Evolutionary conservation across 2,888 invertebrate genomes (phyloP), one percentile per base, ranked within the genome.

Genomic region (Amphipyra berbera): DNA sequence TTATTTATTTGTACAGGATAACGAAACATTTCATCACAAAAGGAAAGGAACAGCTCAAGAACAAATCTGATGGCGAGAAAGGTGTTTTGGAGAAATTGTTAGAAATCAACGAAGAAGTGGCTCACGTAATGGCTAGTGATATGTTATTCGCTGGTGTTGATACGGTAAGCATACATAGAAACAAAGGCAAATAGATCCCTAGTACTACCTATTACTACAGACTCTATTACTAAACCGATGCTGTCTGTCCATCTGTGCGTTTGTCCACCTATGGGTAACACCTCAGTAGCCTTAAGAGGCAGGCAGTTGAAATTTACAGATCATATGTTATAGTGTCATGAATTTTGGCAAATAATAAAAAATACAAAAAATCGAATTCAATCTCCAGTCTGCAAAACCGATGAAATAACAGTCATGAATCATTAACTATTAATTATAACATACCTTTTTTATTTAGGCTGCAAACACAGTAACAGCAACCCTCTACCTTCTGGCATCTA

Each of bases 81-180:
- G 96, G 96, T 68, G 91, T 97, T 46, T 85, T 97, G 58, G 96
- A 96, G 79, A 96, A 96, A 77, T 83, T 97, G 21, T 82, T 96
- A 0, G 94, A 93, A 53, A 93, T 96, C 8, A 95, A 96, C 79
- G 94, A 95, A 76, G 89, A 95, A 56, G 87, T 96, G 3, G 97
- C 97, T 0, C 82, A 95, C 21, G 94, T 96, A 13, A 96, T 97
- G 96, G 96, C 96, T 0, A 88, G 95, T 69, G 97, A 97, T 76
- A 95, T 97, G 95, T 79, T 97, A 41, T 92, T 96, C 47, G 96
- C 96, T 27, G 97, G 97, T 48, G 94, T 96, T 9, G 97, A 97
- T 86, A 96, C 97, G 66, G 97, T 97, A 88, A 90, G 73, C 10
- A 12, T 0, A 30, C 6, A 30, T 30, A 30, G n/a, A n/a, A n/a